These are phyloP conservation scores for Daphoenositta chrysoptera DNA, from an alignment of 2,113 vertebrate species.

Conservation along the genomic window DNA sequence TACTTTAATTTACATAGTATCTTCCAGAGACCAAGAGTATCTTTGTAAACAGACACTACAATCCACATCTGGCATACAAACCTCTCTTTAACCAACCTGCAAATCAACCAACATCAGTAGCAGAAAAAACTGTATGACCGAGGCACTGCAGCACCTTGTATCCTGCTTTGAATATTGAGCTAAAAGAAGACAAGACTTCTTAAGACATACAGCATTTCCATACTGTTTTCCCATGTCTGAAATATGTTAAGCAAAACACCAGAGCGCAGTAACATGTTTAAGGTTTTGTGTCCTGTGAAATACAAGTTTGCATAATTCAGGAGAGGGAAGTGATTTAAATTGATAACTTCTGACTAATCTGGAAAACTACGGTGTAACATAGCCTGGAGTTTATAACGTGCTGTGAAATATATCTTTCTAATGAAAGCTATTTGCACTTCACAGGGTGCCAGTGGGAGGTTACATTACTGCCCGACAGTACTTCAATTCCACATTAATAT, in stretches of 20 bases:
- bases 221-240: neutral
- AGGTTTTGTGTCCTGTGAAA: neutral
- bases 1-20: neutral
- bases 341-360: neutral
- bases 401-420: neutral
- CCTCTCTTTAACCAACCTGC: neutral
- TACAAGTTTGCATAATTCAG: neutral
- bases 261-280: neutral
- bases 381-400: neutral
- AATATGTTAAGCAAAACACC: neutral
- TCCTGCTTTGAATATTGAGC: neutral
- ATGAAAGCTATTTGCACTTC: neutral
- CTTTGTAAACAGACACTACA: neutral
- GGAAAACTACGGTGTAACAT: neutral
- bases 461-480: neutral
- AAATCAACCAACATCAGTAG: neutral
- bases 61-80: neutral
- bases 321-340: neutral
- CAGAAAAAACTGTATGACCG: neutral
- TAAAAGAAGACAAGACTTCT: neutral
- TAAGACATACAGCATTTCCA: neutral
- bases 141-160: neutral
- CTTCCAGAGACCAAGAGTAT: neutral
- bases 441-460: neutral
- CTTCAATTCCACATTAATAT: neutral